phyloP scores from a whole-genome alignment of 1,140 invertebrate genomes.

The Pectinophora gossypiella region DNA sequence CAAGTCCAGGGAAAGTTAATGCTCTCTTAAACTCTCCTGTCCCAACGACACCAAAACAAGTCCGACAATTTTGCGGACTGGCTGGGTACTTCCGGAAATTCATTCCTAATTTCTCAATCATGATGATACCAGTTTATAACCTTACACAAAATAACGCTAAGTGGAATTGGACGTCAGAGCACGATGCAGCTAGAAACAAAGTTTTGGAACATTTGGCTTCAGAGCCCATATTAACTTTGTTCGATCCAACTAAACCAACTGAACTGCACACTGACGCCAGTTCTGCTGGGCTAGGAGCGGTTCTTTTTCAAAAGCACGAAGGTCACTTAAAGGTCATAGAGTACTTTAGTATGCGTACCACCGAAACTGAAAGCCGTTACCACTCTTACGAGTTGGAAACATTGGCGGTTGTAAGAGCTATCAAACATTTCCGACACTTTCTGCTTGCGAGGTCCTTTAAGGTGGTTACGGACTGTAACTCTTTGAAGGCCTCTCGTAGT shows the following conservation, averaged over 20 bases:
- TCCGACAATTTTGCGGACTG: too few species aligned
- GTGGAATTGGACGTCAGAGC: background rate
- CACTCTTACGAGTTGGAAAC: constrained; percentile 50
- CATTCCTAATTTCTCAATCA: too few species aligned
- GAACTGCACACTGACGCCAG: constrained; percentile 35
- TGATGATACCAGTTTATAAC: too few species aligned
- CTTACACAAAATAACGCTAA: background rate
- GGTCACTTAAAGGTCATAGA: background rate
- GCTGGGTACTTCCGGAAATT: too few species aligned
- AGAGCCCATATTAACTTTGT: constrained; percentile 21
- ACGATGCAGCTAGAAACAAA: background rate
- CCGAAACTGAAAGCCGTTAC: constrained; percentile 23
- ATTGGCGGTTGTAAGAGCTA: constrained; percentile 10
- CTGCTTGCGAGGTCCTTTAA: constrained; percentile 33
- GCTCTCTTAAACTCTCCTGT: too few species aligned
- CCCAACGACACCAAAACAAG: too few species aligned
- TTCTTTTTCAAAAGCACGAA: constrained; percentile 22
- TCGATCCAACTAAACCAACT: constrained; percentile 11
- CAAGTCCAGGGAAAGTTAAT: too few species aligned
- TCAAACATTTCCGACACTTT: constrained; percentile 25
- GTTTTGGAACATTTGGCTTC: background rate
- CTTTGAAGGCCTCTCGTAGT: constrained; percentile 18
- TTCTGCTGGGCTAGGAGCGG: constrained; percentile 10
- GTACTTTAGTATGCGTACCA: constrained; percentile 14
- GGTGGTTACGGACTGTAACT: constrained; percentile 38